Evolutionary conservation across 2,797 vertebrate species (phyloP).

Genomic region (Synanceia verrucosa): DNA sequence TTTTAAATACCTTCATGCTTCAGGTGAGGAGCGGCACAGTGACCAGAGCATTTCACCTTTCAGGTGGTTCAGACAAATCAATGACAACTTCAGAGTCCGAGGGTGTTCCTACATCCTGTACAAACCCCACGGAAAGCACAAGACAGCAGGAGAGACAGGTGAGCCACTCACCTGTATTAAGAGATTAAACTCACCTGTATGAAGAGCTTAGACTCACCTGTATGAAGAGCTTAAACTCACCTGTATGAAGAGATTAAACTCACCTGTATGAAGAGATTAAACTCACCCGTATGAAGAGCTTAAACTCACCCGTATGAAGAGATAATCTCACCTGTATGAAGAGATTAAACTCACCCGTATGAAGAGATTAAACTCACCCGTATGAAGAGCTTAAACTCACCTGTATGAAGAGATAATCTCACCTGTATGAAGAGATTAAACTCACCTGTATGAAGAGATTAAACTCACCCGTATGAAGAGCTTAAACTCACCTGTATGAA

Average conservation of each 20-base stretch:
- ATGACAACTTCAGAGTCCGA: constrained; percentile 94
- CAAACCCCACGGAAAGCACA: constrained; percentile 98
- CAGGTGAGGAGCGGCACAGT: background rate
- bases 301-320: no score
- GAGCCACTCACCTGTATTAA: constrained; percentile 2
- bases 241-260: background rate
- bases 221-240: background rate
- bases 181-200: background rate
- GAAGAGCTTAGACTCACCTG: background rate
- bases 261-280: no score
- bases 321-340: no score
- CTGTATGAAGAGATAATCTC: background rate
- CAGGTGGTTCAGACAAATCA: constrained; percentile 99
- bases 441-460: no score
- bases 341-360: background rate
- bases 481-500: no score
- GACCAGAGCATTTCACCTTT: background rate
- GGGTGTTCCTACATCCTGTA: constrained; percentile 98
- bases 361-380: background rate
- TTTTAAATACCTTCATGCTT: background rate
- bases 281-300: background rate
- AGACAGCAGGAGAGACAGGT: constrained; percentile 98
- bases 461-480: background rate
- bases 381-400: background rate
- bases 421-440: no score